Percentiles rank a stretch among this genome's conserved stretches.
These are phyloP conservation scores for Phymorhynchus buccinoides DNA, from an alignment of 1,140 invertebrate species.

Conservation along the genomic window DNA sequence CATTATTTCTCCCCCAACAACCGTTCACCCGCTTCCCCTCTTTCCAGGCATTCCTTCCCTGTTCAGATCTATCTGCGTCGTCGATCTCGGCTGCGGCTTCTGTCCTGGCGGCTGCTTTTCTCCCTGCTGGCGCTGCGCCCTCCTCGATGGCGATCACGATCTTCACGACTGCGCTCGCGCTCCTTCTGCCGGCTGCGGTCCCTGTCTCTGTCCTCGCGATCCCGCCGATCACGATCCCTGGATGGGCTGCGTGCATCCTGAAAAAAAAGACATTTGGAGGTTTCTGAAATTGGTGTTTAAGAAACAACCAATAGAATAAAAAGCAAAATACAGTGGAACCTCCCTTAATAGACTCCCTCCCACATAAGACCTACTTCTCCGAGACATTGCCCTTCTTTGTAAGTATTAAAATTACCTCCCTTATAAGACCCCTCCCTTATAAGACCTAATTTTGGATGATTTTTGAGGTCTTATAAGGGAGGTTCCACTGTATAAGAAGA, in stretches of 20 bases:
- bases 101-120: not conserved
- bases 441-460: too few species aligned
- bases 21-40: not conserved
- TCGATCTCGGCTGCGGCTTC: slow-evolving; percentile 28
- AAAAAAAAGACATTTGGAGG: not conserved
- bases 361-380: too few species aligned
- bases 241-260: slow-evolving; percentile 26
- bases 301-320: too few species aligned
- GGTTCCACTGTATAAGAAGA: too few species aligned
- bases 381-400: too few species aligned
- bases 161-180: slow-evolving; percentile 32
- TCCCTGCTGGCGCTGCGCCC: slow-evolving; percentile 7
- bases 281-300: too few species aligned
- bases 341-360: too few species aligned
- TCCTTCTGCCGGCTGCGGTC: slow-evolving; percentile 8
- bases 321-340: too few species aligned
- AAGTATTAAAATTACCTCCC: too few species aligned
- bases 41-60: not conserved
- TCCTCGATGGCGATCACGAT: slow-evolving; percentile 5
- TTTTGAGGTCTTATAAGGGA: too few species aligned
- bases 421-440: too few species aligned
- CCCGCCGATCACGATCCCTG: slow-evolving; percentile 27
- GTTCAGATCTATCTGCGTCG: slow-evolving; percentile 23
- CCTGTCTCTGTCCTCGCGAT: slow-evolving; percentile 35
- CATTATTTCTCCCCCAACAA: too few species aligned